Evolutionary conservation across 2,113 vertebrate species (phyloP), one percentile per base, ranked within the genome.

Genomic region (Paramisgurnus dabryanus): DNA sequence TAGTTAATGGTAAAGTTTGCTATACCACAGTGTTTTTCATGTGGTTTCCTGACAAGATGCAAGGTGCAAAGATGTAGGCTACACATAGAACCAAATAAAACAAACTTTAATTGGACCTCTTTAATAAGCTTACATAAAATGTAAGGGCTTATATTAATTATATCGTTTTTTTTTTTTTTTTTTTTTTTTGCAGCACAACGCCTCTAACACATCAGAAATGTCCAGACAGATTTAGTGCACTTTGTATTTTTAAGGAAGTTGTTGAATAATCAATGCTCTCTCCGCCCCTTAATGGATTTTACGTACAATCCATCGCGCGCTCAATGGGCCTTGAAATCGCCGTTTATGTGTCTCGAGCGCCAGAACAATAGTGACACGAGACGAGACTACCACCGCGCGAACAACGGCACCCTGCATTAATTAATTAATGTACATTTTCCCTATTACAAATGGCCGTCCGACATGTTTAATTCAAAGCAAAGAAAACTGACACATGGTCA

Each of bases 321-420:
- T 91, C 89, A 93, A 92, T 92, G 90, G 87, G 88, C 90, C 93
- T 89, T 93, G 90, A 92, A 93, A 94, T 93, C 80, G 83, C 86
- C 88, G 83, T 91, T 91, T 92, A 88, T 87, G 84, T 76, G 88
- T 86, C 86, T 87, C 57, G 47, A 86, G 87, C 79, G 40, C 82
- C 85, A 84, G 89, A 92, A 93, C 92, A 93, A 92, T 89, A 83
- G 89, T 60, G 77, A 86, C 88, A 90, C 43, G 64, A 86, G 85
- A 87, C 87, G 64, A 86, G 85, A 87, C 87, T 84, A 91, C 91
- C 60, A 80, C 89, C 85, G 89, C 63, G 87, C 85, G 87, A 88
- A 87, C 88, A 92, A 90, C 88, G 88, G 87, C 85, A 81, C 87
- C 88, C 79, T 82, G 89, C 84, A 53, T 68, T 76, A 57, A 58